Percentiles rank a stretch among this genome's conserved stretches.
Evolutionary conservation across 2,888 invertebrate genomes (phyloP).

Genomic region (Machimus rusticus): DNA sequence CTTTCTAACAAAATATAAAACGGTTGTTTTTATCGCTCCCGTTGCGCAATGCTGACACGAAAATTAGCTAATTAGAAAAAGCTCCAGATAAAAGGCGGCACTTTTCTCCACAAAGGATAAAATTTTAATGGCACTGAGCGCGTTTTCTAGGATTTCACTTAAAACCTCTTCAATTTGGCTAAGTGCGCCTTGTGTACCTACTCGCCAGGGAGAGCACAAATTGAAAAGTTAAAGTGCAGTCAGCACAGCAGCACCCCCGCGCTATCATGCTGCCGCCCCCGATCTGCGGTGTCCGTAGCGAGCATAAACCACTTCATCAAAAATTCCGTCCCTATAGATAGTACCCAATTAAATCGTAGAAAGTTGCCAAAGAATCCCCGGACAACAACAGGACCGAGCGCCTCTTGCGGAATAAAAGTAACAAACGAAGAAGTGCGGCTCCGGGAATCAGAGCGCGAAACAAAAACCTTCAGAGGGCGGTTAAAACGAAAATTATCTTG

Average conservation of each 20-base stretch:
- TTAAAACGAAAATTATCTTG: not conserved
- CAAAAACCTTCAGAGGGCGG: not conserved
- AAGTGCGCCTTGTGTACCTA: not conserved
- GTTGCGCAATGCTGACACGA: not conserved
- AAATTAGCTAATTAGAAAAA: not conserved
- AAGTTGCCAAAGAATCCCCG: not conserved
- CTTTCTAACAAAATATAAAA: not conserved
- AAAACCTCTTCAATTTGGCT: not conserved
- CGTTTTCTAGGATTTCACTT: not conserved
- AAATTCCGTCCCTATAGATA: not conserved
- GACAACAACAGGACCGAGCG: not conserved
- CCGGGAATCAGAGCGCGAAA: not conserved
- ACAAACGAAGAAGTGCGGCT: not conserved
- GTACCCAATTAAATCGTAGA: not conserved
- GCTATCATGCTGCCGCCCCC: not conserved
- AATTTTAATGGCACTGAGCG: not conserved
- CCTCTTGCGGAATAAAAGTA: not conserved
- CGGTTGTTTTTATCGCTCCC: not conserved
- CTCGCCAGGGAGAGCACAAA: not conserved
- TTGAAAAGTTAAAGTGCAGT: not conserved
- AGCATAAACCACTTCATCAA: not conserved
- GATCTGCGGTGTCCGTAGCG: not conserved
- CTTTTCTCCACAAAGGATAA: not conserved
- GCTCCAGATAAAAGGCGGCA: not conserved
- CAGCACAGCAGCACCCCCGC: not conserved